A percentile compares a stretch with the other conserved stretches of the same genome.
phyloP scores from a whole-genome alignment of 2,113 vertebrate genomes.

The Platanista minor region DNA sequence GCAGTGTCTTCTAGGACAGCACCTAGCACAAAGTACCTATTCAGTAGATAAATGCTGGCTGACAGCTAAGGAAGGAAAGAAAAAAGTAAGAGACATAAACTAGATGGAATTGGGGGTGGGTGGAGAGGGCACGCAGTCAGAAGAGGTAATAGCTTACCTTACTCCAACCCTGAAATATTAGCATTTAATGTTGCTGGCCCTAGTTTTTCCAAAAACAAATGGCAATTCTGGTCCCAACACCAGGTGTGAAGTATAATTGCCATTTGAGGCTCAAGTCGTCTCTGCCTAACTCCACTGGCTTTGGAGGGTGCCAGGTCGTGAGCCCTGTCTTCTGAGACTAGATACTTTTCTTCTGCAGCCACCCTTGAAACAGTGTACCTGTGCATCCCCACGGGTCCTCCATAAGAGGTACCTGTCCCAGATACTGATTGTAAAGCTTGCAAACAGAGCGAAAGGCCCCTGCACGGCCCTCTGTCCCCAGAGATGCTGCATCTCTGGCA shows the following conservation, averaged over 20 bases:
- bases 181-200: background rate
- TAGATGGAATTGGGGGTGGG: too few species aligned
- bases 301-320: accelerated
- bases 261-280: accelerated
- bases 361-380: accelerated
- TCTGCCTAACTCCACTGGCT: background rate
- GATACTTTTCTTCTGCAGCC: background rate
- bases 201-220: background rate
- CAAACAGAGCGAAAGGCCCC: background rate
- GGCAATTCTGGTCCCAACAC: background rate
- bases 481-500: background rate
- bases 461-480: accelerated
- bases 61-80: background rate
- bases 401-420: accelerated
- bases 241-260: background rate
- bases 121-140: background rate
- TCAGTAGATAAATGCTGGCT: background rate
- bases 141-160: background rate
- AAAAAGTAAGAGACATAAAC: background rate
- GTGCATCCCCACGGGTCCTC: accelerated
- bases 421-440: too few species aligned
- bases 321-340: background rate
- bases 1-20: background rate
- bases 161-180: background rate
- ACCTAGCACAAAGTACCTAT: background rate